Evolutionary conservation across 2,113 vertebrate species (phyloP), one percentile per base, ranked within the genome.

Genomic region (Dicaeum eximium): DNA sequence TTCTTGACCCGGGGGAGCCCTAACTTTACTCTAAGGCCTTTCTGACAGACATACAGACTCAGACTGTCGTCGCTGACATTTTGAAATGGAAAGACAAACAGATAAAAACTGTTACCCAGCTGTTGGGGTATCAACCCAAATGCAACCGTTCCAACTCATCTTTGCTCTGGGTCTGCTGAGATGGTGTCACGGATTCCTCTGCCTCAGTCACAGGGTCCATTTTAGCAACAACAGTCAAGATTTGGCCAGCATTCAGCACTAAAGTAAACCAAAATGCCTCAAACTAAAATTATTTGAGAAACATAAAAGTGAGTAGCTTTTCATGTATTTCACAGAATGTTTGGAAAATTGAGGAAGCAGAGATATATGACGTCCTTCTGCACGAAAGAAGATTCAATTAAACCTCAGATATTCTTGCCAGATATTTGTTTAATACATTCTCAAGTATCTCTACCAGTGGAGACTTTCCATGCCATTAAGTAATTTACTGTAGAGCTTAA

Each of bases 381-480:
- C 44, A 56, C 38, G 44, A 38, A 90, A 79, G 50, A 67, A 89
- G 37, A 47, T 75, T 81, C 47, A 72, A 47, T 72, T 88, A 69
- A 47, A 79, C 4, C 5, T 57, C 65, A 62, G 25, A 61, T 90
- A 72, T 51, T 86, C 50, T 70, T 83, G 37, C 40, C 58, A 80
- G 40, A 65, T 15, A 28, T 80, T 92, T 92, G 44, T 20, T 66
- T 92, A 93, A 92, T 66, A 66, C 33, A 58, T 86, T 91, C 42
- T 88, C 50, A 86, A 83, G 54, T 91, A 73, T 66, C 40, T 88
- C 54, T 54, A 80, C 25, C 51, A 65, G 47, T 78, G 33, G 54
- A 95, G 64, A 96, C 50, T 56, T 95, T 67, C 72, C 73, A 74
- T 44, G 38, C 81, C 69, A 71, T 95, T 78, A 81, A 72, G 44